phyloP scores from a whole-genome alignment of 2,888 invertebrate genomes.

The Antheraea assamensis region DNA sequence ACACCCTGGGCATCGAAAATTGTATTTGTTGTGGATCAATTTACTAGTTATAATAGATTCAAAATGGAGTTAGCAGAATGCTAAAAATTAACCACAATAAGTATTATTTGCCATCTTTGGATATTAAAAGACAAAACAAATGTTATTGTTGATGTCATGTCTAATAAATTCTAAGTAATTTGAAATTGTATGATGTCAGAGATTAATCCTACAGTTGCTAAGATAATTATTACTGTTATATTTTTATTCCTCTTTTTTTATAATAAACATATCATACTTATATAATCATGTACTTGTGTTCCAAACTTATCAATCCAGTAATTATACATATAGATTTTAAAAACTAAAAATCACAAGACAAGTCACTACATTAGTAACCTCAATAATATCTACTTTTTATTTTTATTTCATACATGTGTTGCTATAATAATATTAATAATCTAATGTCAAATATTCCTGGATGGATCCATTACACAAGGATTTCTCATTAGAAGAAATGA shows the following conservation, averaged over 20 bases:
- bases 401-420: constrained; percentile 41
- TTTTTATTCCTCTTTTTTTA: background rate
- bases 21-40: background rate
- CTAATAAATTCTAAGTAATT: background rate
- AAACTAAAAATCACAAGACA: constrained; percentile 49
- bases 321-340: constrained; percentile 35
- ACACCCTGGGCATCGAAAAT: no score
- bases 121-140: background rate
- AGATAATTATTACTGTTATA: background rate
- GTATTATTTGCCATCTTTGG: background rate
- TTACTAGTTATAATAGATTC: background rate
- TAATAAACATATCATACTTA: no score
- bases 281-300: no score
- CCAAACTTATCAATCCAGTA: background rate
- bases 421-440: constrained; percentile 30
- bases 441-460: constrained; percentile 63
- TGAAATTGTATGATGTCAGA: background rate
- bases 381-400: constrained; percentile 45
- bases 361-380: constrained; percentile 47
- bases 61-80: background rate
- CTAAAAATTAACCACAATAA: background rate
- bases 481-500: constrained; percentile 53
- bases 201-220: background rate
- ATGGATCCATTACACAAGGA: constrained; percentile 68
- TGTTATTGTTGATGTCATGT: background rate